Evolutionary conservation across 2,113 vertebrate genomes (phyloP).

Genomic region (Nothobranchius kuhntae): DNA sequence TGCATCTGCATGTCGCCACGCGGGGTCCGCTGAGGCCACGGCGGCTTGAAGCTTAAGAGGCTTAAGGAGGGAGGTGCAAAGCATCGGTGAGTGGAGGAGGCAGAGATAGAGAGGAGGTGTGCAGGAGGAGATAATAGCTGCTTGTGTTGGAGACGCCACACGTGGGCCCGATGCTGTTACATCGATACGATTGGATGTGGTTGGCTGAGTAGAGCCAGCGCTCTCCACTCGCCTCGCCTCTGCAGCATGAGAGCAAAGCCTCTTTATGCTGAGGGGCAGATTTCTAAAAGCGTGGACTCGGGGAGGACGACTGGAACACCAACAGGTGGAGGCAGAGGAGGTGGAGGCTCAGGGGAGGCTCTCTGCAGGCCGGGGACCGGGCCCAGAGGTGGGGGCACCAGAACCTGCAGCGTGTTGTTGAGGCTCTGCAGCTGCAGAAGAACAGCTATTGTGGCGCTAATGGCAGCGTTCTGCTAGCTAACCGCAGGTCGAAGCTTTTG

Average conservation of each 20-base stretch:
- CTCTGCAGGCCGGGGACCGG: too few species aligned
- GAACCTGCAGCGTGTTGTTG: too few species aligned
- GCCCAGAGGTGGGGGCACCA: too few species aligned
- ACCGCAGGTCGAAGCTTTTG: too few species aligned
- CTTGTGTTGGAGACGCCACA: conserved; percentile 37
- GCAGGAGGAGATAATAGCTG: conserved; percentile 48
- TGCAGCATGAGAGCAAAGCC: conserved; percentile 43
- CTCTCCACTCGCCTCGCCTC: neutral
- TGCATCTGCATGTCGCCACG: conserved; percentile 19
- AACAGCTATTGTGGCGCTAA: too few species aligned
- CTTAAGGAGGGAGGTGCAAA: conserved; percentile 57
- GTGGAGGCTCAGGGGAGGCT: too few species aligned
- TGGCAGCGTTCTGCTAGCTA: too few species aligned
- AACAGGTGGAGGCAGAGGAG: neutral
- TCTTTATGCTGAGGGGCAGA: conserved; percentile 35
- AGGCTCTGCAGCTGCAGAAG: too few species aligned
- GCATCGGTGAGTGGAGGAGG: conserved; percentile 34
- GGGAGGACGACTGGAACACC: conserved; percentile 21
- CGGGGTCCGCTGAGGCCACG: conserved; percentile 24
- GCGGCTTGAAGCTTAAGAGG: conserved; percentile 52
- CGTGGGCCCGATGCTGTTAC: conserved; percentile 44
- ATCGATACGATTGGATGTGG: conserved; percentile 60
- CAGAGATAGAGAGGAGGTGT: conserved; percentile 55
- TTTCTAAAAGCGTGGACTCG: neutral
- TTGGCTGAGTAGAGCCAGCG: conserved; percentile 42